Evolutionary conservation across 2,888 invertebrate species (phyloP).

Genomic region (Peribatodes rhomboidaria): DNA sequence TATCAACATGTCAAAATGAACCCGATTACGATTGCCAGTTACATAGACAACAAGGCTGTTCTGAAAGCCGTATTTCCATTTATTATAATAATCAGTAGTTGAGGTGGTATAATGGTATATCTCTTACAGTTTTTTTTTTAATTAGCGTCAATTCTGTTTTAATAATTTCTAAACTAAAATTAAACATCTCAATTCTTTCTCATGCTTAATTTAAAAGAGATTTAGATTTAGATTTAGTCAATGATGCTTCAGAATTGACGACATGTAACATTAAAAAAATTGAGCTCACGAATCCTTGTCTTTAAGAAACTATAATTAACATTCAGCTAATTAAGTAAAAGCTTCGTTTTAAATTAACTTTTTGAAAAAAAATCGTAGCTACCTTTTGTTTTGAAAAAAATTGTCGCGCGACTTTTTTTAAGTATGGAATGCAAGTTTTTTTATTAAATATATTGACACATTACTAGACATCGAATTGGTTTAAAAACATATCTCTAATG

Average conservation of each 20-base stretch:
- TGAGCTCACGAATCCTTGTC: not conserved
- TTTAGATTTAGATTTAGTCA: not conserved
- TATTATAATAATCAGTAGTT: not conserved
- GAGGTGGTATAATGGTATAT: conserved; percentile 1
- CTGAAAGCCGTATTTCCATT: not conserved
- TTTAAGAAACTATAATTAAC: conserved; percentile 6
- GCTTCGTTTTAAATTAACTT: not conserved
- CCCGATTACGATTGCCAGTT: too few relatives aligned
- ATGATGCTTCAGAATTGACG: not conserved
- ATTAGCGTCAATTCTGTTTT: not conserved
- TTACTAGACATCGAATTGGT: too few relatives aligned
- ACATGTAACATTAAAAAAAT: not conserved
- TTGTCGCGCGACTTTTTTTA: not conserved
- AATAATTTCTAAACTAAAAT: not conserved
- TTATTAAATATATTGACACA: too few relatives aligned
- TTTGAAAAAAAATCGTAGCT: not conserved
- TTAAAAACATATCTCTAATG: too few relatives aligned
- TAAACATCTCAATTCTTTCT: not conserved
- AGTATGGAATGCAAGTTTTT: not conserved
- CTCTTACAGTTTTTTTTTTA: not conserved
- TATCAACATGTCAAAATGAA: too few relatives aligned
- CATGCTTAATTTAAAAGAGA: not conserved
- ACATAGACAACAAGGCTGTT: too few relatives aligned
- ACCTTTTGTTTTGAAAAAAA: not conserved
- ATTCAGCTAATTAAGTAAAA: conserved; percentile 4